Evolutionary conservation across 2,113 vertebrate genomes (phyloP).

Genomic region (Dromas ardeola): DNA sequence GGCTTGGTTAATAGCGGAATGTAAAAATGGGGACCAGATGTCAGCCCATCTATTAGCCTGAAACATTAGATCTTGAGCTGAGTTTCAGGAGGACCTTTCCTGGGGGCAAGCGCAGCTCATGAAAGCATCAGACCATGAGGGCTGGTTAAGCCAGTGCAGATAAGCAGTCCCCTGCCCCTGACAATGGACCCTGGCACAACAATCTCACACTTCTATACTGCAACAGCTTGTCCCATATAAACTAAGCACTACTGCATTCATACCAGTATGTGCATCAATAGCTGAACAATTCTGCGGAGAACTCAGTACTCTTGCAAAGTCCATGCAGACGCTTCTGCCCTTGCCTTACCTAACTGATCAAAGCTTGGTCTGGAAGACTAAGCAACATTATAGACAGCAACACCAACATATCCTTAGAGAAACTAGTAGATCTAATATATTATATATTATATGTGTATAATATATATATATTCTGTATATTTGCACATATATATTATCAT

Average conservation of each 20-base stretch:
- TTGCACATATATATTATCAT: background rate
- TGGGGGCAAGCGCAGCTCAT: background rate
- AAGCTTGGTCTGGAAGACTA: background rate
- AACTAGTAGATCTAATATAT: background rate
- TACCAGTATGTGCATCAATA: background rate
- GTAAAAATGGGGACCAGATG: background rate
- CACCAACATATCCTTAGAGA: background rate
- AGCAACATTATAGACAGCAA: background rate
- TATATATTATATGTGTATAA: too few relatives aligned
- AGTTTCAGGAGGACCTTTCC: background rate
- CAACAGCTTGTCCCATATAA: background rate
- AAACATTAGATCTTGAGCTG: background rate
- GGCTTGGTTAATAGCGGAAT: background rate
- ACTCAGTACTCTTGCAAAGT: background rate
- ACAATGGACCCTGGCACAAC: background rate
- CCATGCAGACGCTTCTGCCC: background rate
- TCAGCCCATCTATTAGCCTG: background rate
- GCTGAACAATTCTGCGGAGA: background rate
- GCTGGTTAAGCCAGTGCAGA: background rate
- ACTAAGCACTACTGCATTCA: background rate
- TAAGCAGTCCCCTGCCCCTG: background rate
- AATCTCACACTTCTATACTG: background rate
- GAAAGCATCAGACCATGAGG: background rate
- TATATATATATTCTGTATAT: too few relatives aligned
- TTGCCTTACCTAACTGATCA: background rate